phyloP scores from a whole-genome alignment of 2,113 vertebrate species.

The Taxidea taxus region DNA sequence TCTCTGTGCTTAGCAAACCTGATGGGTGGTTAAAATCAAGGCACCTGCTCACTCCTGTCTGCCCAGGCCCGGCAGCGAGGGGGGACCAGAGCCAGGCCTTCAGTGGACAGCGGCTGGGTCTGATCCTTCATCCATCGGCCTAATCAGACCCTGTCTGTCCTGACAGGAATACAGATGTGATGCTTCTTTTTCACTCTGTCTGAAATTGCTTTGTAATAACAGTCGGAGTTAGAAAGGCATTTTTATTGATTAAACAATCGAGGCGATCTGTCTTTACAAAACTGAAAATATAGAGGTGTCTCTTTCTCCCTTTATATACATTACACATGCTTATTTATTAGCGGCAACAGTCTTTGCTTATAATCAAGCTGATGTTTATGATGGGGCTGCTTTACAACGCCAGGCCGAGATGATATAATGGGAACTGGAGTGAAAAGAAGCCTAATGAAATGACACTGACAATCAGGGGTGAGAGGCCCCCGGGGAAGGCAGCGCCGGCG shows the following conservation, averaged over 20 bases:
- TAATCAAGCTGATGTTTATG: conserved; percentile 76
- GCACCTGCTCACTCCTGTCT: not conserved
- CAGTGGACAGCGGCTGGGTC: not conserved
- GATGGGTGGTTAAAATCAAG: not conserved
- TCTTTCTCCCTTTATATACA: conserved; percentile 63
- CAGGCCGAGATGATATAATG: not conserved
- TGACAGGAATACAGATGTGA: conserved; percentile 77
- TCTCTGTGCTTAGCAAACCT: not conserved
- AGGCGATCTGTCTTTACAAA: conserved; percentile 83
- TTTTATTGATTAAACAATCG: conserved; percentile 87
- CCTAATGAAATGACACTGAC: conserved; percentile 46
- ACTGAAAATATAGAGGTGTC: conserved; percentile 80
- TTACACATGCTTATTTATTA: conserved; percentile 77
- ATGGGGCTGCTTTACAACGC: conserved; percentile 47
- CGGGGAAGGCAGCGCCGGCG: not conserved
- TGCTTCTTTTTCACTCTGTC: conserved; percentile 74
- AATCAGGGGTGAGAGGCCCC: not conserved
- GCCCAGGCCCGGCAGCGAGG: rapidly evolving
- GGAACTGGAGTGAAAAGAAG: conserved; percentile 44
- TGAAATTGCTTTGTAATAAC: conserved; percentile 83
- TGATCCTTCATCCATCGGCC: conserved; percentile 33
- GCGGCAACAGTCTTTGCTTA: conserved; percentile 54
- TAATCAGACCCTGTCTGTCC: conserved; percentile 59
- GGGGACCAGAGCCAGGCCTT: not conserved
- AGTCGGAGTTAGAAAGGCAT: conserved; percentile 81